A percentile compares a stretch with the other conserved stretches of the same genome.
These are phyloP conservation scores for Galbula dea DNA, from an alignment of 2,113 vertebrate species.

Conservation along the genomic window DNA sequence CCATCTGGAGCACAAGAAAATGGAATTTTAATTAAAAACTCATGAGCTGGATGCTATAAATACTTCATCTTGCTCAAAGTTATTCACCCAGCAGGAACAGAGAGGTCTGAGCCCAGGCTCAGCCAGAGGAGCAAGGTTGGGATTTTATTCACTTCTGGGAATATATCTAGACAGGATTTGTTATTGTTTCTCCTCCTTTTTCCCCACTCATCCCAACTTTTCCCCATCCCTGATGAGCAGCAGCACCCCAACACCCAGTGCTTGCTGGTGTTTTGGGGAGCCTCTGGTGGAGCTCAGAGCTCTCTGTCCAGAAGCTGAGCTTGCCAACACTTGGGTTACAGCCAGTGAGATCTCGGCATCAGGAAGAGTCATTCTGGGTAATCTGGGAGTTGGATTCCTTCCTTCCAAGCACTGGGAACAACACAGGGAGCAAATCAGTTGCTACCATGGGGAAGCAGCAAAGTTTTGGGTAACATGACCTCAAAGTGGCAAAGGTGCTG, in stretches of 20 bases:
- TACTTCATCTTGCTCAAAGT: no score
- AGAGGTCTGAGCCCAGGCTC: no score
- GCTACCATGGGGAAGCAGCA: background rate
- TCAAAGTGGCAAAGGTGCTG: background rate
- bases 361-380: background rate
- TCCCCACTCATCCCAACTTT: background rate
- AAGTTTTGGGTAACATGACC: background rate
- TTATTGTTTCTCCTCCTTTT: background rate
- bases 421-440: fast-evolving
- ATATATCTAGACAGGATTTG: no score
- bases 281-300: background rate
- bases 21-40: no score
- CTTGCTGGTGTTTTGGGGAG: fast-evolving
- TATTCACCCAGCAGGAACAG: no score
- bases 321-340: background rate
- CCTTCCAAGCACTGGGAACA: background rate
- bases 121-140: no score
- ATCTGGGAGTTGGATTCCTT: background rate
- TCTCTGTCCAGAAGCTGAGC: background rate
- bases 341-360: background rate
- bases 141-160: no score
- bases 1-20: no score
- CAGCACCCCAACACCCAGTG: background rate
- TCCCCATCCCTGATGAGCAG: fast-evolving
- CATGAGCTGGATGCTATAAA: no score